Conservation (phyloP, 2,888 invertebrate species). For the Cenopis cana region DNA sequence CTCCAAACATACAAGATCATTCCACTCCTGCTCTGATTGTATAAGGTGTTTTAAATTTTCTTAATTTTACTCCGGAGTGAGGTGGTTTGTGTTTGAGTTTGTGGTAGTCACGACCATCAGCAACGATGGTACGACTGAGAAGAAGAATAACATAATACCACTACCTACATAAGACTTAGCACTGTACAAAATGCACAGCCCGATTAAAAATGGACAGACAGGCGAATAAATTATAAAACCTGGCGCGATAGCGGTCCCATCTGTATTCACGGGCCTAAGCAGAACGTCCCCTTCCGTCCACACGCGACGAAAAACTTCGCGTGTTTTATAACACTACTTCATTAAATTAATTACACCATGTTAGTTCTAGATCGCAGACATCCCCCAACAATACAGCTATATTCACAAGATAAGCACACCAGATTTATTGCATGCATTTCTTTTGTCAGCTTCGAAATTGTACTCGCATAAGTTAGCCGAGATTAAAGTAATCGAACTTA, state of each 20-base stretch:
- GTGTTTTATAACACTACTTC: conserved; percentile 72
- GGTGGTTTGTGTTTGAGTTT: too few relatives aligned
- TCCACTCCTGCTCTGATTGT: too few relatives aligned
- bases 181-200: conserved; percentile 24
- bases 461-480: conserved; percentile 85
- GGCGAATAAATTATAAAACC: conserved; percentile 43
- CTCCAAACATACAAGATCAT: too few relatives aligned
- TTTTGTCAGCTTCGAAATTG: conserved; percentile 86
- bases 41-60: too few relatives aligned
- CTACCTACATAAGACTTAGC: background rate
- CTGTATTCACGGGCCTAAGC: conserved; percentile 37
- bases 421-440: conserved; percentile 85
- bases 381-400: conserved; percentile 79
- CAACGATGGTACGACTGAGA: too few relatives aligned
- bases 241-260: conserved; percentile 36
- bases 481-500: conserved; percentile 86
- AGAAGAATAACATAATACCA: too few relatives aligned
- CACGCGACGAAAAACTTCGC: conserved; percentile 77
- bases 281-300: conserved; percentile 53
- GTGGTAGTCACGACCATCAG: too few relatives aligned
- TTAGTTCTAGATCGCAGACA: conserved; percentile 77
- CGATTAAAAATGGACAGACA: conserved; percentile 44
- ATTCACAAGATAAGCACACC: conserved; percentile 77
- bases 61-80: too few relatives aligned
- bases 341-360: conserved; percentile 83